Evolutionary conservation across 2,113 vertebrate genomes (phyloP).

Genomic region (Takifugu flavidus): DNA sequence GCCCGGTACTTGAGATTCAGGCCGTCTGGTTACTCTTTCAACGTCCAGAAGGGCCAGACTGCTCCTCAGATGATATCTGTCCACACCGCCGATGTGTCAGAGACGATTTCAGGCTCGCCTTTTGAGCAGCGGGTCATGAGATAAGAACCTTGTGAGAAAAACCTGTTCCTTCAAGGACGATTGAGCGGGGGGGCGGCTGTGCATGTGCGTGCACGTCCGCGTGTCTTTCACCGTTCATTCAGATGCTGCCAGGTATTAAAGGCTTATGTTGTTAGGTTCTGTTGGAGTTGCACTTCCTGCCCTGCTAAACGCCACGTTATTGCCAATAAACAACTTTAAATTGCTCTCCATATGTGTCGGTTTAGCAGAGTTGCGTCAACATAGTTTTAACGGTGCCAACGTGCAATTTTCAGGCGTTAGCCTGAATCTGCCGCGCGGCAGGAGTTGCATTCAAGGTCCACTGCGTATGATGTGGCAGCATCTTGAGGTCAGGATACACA

Average conservation of each 20-base stretch:
- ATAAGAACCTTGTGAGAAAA: slow-evolving; percentile 14
- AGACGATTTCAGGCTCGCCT: slow-evolving; percentile 22
- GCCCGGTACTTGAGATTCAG: slow-evolving; percentile 34
- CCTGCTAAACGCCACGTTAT: no score
- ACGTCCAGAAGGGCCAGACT: slow-evolving; percentile 27
- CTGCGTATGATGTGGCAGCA: no score
- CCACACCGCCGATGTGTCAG: slow-evolving; percentile 39
- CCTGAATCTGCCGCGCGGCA: no score
- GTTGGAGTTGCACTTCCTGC: no score
- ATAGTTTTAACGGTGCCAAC: no score
- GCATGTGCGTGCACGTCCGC: slow-evolving; percentile 5
- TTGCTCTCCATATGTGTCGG: no score
- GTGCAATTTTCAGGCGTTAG: no score
- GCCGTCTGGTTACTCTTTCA: slow-evolving; percentile 31
- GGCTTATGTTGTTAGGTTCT: slow-evolving; percentile 19
- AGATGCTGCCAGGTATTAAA: slow-evolving; percentile 14
- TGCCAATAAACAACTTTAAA: no score
- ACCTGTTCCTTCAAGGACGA: slow-evolving; percentile 29
- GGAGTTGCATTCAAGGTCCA: no score
- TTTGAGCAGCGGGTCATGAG: slow-evolving; percentile 37
- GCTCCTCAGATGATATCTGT: slow-evolving; percentile 29
- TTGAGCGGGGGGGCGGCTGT: slow-evolving; percentile 16
- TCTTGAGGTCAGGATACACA: no score
- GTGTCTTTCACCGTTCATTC: slow-evolving; percentile 26
- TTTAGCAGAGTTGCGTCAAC: no score